phyloP scores from a whole-genome alignment of 2,113 vertebrate genomes.

The Raphicerus campestris region DNA sequence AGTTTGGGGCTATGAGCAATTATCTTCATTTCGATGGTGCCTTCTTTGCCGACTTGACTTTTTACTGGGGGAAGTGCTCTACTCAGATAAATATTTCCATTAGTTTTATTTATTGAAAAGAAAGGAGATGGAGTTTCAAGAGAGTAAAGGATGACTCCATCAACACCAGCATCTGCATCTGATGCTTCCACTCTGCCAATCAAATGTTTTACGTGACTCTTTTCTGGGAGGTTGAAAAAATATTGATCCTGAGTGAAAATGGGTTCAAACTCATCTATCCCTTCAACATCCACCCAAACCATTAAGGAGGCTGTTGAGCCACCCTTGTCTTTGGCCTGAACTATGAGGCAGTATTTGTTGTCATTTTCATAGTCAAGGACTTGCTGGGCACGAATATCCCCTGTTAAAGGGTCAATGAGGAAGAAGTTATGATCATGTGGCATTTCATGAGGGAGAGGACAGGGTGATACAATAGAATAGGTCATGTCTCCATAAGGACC shows the following conservation, averaged over 20 bases:
- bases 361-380: constrained; percentile 90
- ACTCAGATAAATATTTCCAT: constrained; percentile 85
- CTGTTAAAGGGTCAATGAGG: constrained; percentile 88
- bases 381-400: constrained; percentile 88
- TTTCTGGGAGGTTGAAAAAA: constrained; percentile 85
- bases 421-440: constrained; percentile 85
- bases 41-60: constrained; percentile 68
- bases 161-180: constrained; percentile 88
- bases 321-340: constrained; percentile 91
- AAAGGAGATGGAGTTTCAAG: constrained; percentile 82
- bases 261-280: constrained; percentile 92
- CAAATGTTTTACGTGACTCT: constrained; percentile 77
- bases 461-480: constrained; percentile 89
- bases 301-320: constrained; percentile 81
- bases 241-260: constrained; percentile 89
- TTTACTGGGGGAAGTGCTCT: constrained; percentile 77
- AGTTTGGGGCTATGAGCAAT: constrained; percentile 86
- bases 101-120: constrained; percentile 89
- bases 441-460: constrained; percentile 79
- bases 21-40: constrained; percentile 83
- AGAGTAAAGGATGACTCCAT: constrained; percentile 89
- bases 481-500: constrained; percentile 89
- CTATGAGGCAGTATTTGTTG: constrained; percentile 85
- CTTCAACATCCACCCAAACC: constrained; percentile 87
- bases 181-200: constrained; percentile 90